A percentile compares a stretch with the other conserved stretches of the same genome.
These are phyloP conservation scores for Isurus oxyrinchus DNA, from an alignment of 2,113 vertebrate genomes.

Conservation along the genomic window DNA sequence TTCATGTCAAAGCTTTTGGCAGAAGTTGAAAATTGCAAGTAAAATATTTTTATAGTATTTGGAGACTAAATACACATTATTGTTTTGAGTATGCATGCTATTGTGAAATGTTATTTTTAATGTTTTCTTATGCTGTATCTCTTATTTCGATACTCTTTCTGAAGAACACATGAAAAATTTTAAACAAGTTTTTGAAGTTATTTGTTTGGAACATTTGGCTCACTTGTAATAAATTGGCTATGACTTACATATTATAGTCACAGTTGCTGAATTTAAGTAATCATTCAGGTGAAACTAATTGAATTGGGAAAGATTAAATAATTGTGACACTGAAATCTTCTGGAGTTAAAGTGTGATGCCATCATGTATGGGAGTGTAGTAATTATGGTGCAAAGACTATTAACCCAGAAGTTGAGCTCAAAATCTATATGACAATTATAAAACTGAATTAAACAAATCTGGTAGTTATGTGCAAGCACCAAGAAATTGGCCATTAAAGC, in stretches of 20 bases:
- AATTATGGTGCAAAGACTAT: neutral
- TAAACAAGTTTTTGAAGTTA: neutral
- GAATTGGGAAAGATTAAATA: neutral
- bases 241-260: neutral
- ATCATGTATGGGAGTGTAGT: neutral
- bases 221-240: neutral
- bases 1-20: neutral
- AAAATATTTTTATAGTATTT: neutral
- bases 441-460: neutral
- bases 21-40: neutral
- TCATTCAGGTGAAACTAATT: constrained; percentile 1
- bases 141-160: neutral
- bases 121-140: neutral
- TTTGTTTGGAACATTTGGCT: neutral
- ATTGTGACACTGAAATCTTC: neutral
- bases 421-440: neutral
- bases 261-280: neutral
- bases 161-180: neutral
- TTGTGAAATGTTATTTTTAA: neutral
- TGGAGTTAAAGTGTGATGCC: neutral
- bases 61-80: neutral
- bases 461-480: neutral
- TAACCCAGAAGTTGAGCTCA: neutral
- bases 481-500: neutral
- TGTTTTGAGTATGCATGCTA: neutral